Evolutionary conservation across 2,113 vertebrate genomes (phyloP), one percentile per base, ranked within the genome.

Genomic region (Gnathonemus longibarbis): DNA sequence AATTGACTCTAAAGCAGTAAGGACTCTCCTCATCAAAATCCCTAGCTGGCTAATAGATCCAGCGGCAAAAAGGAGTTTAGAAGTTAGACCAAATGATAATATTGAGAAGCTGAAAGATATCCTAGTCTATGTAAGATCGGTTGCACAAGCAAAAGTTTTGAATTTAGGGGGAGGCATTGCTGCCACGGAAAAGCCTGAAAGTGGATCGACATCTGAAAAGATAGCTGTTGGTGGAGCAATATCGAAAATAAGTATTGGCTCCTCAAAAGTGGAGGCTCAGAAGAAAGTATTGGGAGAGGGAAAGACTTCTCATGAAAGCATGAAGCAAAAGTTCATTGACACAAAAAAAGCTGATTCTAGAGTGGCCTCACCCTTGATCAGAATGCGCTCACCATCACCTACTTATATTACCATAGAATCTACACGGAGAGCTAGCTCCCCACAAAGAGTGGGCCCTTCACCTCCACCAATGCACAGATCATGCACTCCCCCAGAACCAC

Each of bases 321-420:
- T 91, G 90, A 66, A 91, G 4, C 92, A 94, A 17, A 94, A 94
- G 49, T 88, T 92, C 70, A 93, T 50, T n/a, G 94, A 94, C 48
- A 48, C 31, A 11, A 89, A 84, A 80, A 88, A 85, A 62, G 89
- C 92, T 0, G 95, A 96, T 24, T 93, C 90, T 66, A 96, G 93
- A 90, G 89, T 93, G 42, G 91, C 93, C 86, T 95, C 96, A 87
- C 96, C 96, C 0, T 92, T 95, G 17, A 91, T 96, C 1, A 96
- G 95, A 94, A 96, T 96, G 91, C 94, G 96, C 13, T 95, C 97
- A 0, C 96, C 96, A 0, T 98, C 98, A 0, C 98, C 98, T 24
- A 97, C 97, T 3, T 98, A 96, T 66, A 98, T 98, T 42, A 98
- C 96, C 5, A 98, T 98, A 19, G 97, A 98, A 83, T 98, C 97